Percentiles rank a stretch among this genome's conserved stretches.
Evolutionary conservation across 2,888 invertebrate species (phyloP).

Genomic region (Camponotus fellah): DNA sequence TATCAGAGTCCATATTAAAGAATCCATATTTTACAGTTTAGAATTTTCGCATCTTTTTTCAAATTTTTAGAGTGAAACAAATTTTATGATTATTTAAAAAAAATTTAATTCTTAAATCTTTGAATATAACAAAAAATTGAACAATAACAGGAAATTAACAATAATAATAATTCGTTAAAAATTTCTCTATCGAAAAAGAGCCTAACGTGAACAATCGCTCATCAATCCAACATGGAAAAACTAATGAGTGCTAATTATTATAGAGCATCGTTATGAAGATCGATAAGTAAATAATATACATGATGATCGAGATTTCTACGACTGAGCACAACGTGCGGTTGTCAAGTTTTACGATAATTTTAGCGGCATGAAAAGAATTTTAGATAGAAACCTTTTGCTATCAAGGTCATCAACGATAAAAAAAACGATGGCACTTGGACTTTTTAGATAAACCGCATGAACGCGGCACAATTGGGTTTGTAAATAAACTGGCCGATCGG

Average conservation of each 20-base stretch:
- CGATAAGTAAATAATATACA: not conserved
- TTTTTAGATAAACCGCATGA: not conserved
- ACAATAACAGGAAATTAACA: not conserved
- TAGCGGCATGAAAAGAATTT: not conserved
- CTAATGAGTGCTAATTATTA: not conserved
- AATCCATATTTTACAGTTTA: not conserved
- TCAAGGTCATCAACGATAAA: conserved; percentile 19
- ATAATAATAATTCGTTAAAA: not conserved
- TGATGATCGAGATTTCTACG: not conserved
- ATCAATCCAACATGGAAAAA: conserved; percentile 2
- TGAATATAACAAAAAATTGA: not conserved
- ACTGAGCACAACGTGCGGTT: not conserved
- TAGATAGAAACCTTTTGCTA: not conserved
- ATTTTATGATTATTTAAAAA: not conserved
- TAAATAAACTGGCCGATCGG: conserved; percentile 18
- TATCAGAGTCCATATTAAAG: not conserved
- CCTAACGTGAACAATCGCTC: not conserved
- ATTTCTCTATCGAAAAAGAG: not conserved
- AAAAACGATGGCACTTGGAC: not conserved
- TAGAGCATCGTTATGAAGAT: conserved; percentile 5
- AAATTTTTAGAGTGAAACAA: not conserved
- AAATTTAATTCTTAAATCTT: not conserved
- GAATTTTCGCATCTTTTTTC: not conserved
- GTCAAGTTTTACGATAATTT: conserved; percentile 12
- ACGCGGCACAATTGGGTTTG: not conserved